Evolutionary conservation across 2,888 invertebrate genomes (phyloP), one percentile per base, ranked within the genome.

Genomic region (Tipula confusa): DNA sequence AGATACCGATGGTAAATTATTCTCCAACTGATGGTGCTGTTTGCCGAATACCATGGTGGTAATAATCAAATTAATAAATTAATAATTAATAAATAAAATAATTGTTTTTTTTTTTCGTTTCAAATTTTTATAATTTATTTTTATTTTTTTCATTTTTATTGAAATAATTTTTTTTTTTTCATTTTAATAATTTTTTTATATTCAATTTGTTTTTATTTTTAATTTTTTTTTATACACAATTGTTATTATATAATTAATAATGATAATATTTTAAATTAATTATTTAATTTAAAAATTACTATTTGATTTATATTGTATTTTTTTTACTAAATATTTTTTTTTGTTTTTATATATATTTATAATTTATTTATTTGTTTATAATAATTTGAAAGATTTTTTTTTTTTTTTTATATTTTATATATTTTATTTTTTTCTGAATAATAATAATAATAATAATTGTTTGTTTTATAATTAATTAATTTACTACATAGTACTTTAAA

Each of bases 91-190:
- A 64, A 64, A 64, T 24, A 64, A 64, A 64, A 11, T 24, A 1
- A 64, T 13, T 15, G 9, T 11, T 43, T 43, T 43, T 43, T 38
- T 64, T 64, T 64, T 64, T 43, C 24, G 64, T 64, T 64, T 64
- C 64, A 64, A 64, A 64, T 64, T 64, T 64, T 64, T 64, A 64
- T 64, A 64, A 64, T 64, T 64, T 64, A 64, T 64, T 64, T 64
- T 64, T 64, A 64, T 64, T 24, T 64, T 64, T 64, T 64, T 64
- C 64, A 64, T 64, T 64, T 43, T 64, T 64, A 24, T 24, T 24
- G 64, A n/a, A n/a, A n/a, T 64, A 24, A 24, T 64, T 64, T 64
- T 43, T 64, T 64, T 64, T 64, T 64, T 64, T 64, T 64, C 64
- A 64, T 64, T n/a, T n/a, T 24, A 64, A 64, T 64, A 64, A 24